Evolutionary conservation across 2,888 invertebrate genomes (phyloP).

Genomic region (Galerucella nymphaeae): DNA sequence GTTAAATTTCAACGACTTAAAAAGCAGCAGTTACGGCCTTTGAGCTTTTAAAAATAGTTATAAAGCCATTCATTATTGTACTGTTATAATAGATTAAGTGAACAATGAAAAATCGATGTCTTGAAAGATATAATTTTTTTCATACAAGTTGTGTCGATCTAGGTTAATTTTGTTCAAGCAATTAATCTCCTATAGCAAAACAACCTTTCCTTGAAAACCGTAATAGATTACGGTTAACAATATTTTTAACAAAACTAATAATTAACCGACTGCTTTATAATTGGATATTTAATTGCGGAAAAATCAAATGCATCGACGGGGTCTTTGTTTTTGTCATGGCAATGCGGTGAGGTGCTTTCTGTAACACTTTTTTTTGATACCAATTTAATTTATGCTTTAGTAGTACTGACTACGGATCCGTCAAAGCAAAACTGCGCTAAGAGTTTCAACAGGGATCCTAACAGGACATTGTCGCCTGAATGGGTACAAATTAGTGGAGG

Average conservation of each 20-base stretch:
- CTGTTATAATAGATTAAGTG: neutral
- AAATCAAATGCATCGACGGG: no score
- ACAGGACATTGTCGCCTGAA: no score
- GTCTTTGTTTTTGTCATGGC: no score
- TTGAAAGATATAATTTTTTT: neutral
- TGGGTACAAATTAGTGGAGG: no score
- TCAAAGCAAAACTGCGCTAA: no score
- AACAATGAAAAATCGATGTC: neutral
- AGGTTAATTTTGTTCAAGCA: neutral
- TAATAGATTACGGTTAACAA: neutral
- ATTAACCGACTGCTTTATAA: neutral
- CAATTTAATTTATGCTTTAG: no score
- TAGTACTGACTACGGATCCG: no score
- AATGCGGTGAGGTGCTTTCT: no score
- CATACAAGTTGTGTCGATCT: neutral
- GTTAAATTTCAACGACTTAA: no score
- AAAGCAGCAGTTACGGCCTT: neutral
- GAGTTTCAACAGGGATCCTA: no score
- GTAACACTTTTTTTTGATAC: no score
- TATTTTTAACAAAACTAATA: neutral
- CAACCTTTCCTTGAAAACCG: neutral
- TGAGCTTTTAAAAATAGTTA: neutral
- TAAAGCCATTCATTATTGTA: neutral
- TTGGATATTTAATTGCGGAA: no score
- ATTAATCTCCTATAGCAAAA: neutral